Evolutionary conservation across 2,113 vertebrate species (phyloP).

Genomic region (Datnioides undecimradiatus): DNA sequence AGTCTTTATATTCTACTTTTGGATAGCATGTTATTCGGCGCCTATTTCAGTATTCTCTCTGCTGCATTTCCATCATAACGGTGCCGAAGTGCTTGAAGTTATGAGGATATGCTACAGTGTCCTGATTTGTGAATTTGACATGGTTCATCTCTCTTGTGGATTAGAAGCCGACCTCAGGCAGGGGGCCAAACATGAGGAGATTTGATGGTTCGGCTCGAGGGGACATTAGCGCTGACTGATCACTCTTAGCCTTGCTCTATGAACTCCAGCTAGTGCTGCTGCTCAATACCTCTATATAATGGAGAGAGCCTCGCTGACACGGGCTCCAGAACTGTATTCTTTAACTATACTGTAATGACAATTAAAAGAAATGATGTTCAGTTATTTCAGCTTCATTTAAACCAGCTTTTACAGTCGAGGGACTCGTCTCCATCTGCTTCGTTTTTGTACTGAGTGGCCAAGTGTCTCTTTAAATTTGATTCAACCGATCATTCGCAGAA

Average conservation of each 20-base stretch:
- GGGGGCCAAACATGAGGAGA: conserved; percentile 71
- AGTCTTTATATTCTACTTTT: not conserved
- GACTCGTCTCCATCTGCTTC: conserved; percentile 65
- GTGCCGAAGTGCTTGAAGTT: conserved; percentile 31
- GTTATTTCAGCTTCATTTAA: conserved; percentile 61
- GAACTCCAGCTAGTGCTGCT: conserved; percentile 47
- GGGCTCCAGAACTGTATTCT: conserved; percentile 32
- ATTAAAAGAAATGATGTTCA: conserved; percentile 13
- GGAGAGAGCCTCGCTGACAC: conserved; percentile 22
- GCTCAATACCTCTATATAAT: conserved; percentile 49
- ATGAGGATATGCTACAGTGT: conserved; percentile 40
- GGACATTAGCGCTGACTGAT: conserved; percentile 72
- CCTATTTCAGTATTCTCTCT: conserved; percentile 19
- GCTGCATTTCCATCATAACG: conserved; percentile 45
- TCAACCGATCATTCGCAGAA: conserved; percentile 58
- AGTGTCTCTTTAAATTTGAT: conserved; percentile 69
- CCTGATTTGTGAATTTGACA: conserved; percentile 72
- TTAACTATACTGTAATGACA: conserved; percentile 33
- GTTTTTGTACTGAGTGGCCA: conserved; percentile 48
- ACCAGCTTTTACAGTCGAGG: conserved; percentile 54
- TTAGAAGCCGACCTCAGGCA: conserved; percentile 74
- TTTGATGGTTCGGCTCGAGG: conserved; percentile 66
- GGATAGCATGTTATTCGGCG: not conserved
- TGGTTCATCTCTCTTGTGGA: conserved; percentile 71
- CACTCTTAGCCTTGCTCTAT: conserved; percentile 54